Conservation (phyloP, 1,140 invertebrate species). For the Gonatopus flavifemur region DNA sequence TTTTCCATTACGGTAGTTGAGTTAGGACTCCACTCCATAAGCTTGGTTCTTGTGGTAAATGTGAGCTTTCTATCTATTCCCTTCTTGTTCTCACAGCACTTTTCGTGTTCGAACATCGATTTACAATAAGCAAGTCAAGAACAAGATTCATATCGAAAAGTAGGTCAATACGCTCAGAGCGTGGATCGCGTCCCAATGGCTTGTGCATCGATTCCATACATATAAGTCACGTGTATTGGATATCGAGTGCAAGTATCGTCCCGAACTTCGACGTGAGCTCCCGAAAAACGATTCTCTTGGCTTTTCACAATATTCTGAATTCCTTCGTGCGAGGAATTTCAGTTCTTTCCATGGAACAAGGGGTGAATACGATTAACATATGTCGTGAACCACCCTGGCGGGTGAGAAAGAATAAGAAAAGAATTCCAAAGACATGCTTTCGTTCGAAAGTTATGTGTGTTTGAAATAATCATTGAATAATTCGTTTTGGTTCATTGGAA, state of each 20-base stretch:
- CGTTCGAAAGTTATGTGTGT: no score
- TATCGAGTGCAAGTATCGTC: conserved; percentile 32
- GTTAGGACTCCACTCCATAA: no score
- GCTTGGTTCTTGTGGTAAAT: no score
- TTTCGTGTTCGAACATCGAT: conserved; percentile 16
- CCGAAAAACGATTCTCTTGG: conserved; percentile 20
- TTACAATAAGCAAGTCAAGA: conserved; percentile 14
- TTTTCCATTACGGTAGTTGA: no score
- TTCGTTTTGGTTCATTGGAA: no score
- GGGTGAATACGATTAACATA: neutral
- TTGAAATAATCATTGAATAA: no score
- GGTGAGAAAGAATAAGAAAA: neutral
- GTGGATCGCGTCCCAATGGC: conserved; percentile 31
- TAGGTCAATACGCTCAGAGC: conserved; percentile 35
- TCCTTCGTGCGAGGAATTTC: neutral
- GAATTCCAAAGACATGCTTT: no score
- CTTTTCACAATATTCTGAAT: no score
- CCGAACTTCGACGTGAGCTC: conserved; percentile 17
- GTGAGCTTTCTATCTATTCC: no score
- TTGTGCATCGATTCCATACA: conserved; percentile 5
- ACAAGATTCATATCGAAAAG: conserved; percentile 35
- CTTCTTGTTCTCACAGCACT: no score
- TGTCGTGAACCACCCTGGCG: neutral
- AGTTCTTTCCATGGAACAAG: neutral
- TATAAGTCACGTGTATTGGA: conserved; percentile 25